Evolutionary conservation across 2,113 vertebrate genomes (phyloP), one percentile per base, ranked within the genome.

Genomic region (Epinephelus fuscoguttatus): DNA sequence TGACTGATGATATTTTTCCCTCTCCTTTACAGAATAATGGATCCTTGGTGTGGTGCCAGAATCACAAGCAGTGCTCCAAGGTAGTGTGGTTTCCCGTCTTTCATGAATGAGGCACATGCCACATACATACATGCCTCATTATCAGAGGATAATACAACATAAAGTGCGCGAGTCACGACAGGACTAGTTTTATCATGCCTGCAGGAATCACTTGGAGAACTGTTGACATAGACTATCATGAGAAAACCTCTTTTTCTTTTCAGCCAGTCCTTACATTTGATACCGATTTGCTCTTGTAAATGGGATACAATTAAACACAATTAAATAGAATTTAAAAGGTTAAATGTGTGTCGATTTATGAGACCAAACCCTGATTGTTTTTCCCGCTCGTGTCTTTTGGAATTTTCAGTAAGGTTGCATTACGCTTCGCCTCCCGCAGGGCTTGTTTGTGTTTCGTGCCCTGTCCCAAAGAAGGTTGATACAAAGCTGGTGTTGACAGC

Each of bases 51-150:
- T 99, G 98, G 98, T 99, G 98, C 93, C 97, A 98, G 96, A 98
- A 97, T 95, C 97, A 99, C 93, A 99, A 98, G 93, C 98, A 99
- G 40, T 99, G 98, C 95, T 98, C 97, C 77, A 99, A 99, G 98
- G 98, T 99, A 97, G 87, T 78, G 82, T 75, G 53, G 67, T 89
- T 89, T 81, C 63, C 70, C 55, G 75, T 89, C 75, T 83, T 78
- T 82, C 88, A 82, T 70, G 64, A 88, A 71, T 55, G 75, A 88
- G 53, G 77, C 78, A 33, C 82, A 89, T 85, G 83, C 84, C 87
- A 81, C 82, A 78, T 84, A 81, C 82, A 78, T 84, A 78, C 84
- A 81, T 70, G 83, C 62, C 86, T 88, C 84, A 80, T 91, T 92
- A 92, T 92, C 80, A 62, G 77, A 52, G 71, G 68, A 89, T 91